A percentile compares a stretch with the other conserved stretches of the same genome.
phyloP scores from a whole-genome alignment of 92 coral and sea anemone genomes.

The Hydrozoanthus gracilis region DNA sequence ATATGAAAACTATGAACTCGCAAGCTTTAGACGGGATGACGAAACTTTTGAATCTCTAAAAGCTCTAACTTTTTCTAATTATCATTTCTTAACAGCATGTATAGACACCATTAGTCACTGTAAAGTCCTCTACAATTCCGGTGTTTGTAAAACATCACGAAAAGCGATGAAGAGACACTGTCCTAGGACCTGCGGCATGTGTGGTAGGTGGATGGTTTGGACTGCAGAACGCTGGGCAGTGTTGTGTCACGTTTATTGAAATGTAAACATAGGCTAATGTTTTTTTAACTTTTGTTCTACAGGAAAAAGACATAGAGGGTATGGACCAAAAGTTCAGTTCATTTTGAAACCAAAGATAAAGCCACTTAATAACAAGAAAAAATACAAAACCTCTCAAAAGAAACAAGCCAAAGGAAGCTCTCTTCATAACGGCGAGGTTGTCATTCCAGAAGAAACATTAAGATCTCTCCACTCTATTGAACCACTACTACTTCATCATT shows the following conservation, averaged over 20 bases:
- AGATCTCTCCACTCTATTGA: slow-evolving; percentile 77
- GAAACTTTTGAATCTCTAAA: no score
- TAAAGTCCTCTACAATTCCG: slow-evolving; percentile 71
- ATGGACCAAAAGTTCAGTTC: slow-evolving; percentile 44
- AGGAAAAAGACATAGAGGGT: slow-evolving; percentile 7
- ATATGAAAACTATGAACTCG: no score
- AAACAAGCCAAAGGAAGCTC: slow-evolving; percentile 12
- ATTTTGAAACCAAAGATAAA: slow-evolving; percentile 45
- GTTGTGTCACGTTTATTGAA: background rate
- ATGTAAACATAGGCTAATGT: background rate
- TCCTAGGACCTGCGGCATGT: slow-evolving; percentile 88
- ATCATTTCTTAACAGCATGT: slow-evolving; percentile 53
- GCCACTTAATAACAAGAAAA: slow-evolving; percentile 3
- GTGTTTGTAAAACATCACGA: slow-evolving; percentile 91
- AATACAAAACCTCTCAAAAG: background rate
- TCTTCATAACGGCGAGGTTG: slow-evolving; percentile 50
- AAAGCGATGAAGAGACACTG: slow-evolving; percentile 93
- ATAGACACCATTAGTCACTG: slow-evolving; percentile 84
- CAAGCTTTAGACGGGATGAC: no score
- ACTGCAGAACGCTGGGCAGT: no score
- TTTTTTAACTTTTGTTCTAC: slow-evolving; percentile 1
- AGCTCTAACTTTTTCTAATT: no score
- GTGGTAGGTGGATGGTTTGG: slow-evolving; percentile 62
- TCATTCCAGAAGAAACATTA: slow-evolving; percentile 71
- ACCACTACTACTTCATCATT: slow-evolving; percentile 77